Percentiles rank a stretch among this genome's conserved stretches.
phyloP scores from a whole-genome alignment of 37 sponge, comb jelly and placozoan species.

The Chondrosia reniformis region DNA sequence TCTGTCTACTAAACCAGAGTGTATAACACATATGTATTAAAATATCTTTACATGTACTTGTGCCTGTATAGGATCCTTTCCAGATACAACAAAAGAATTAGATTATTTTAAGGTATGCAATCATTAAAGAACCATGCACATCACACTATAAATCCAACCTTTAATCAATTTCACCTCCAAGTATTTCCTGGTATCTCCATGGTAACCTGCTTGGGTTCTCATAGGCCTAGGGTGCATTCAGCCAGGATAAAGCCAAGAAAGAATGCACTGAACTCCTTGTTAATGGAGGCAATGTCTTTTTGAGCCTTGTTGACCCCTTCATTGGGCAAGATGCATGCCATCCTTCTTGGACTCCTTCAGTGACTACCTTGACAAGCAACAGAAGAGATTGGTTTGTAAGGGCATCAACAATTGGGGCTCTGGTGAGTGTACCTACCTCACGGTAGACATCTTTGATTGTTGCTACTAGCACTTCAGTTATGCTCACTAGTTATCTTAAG shows the following conservation, averaged over 20 bases:
- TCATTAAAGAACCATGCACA: no score
- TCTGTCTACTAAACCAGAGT: not conserved
- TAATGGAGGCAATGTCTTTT: conserved; percentile 65
- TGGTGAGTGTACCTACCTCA: no score
- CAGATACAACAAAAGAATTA: conserved; percentile 43
- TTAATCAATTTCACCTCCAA: no score
- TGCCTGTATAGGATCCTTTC: conserved; percentile 37
- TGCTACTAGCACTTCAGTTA: no score
- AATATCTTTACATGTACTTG: not conserved
- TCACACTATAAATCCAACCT: no score
- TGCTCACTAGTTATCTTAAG: no score
- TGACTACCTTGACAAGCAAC: conserved; percentile 71
- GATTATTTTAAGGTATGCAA: conserved; percentile 32
- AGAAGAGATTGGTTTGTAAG: conserved; percentile 54
- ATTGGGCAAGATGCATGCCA: conserved; percentile 51
- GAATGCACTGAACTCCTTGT: conserved; percentile 72
- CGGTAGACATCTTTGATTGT: no score
- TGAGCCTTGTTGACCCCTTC: conserved; percentile 76
- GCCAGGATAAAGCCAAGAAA: conserved; percentile 71
- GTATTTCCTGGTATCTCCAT: not conserved
- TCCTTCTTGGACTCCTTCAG: conserved; percentile 40
- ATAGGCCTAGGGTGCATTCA: conserved; percentile 66
- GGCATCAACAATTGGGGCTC: conserved; percentile 56
- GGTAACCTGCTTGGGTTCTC: not conserved
- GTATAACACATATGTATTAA: not conserved